Conservation (phyloP, 2,888 invertebrate species). For the Pristionchus entomophagus region DNA sequence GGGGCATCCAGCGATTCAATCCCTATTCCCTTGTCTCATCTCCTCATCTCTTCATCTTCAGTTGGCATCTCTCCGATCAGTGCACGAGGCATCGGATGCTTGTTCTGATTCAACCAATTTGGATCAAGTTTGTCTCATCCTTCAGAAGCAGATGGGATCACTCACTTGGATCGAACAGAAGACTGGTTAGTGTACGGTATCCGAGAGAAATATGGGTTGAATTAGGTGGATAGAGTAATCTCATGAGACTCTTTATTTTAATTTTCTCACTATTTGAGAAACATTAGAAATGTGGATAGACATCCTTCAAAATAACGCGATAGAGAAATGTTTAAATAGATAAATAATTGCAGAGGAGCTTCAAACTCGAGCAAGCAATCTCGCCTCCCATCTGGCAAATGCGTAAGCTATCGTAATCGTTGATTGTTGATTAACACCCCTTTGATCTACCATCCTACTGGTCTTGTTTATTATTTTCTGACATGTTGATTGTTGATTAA, state of each 20-base stretch:
- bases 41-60: not conserved
- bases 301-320: not conserved
- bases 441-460: conserved; percentile 2
- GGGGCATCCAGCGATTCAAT: too few species aligned
- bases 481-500: conserved; percentile 14
- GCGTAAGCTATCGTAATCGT: not conserved
- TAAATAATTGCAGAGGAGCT: conserved; percentile 7
- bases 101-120: conserved; percentile 47
- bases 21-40: too few species aligned
- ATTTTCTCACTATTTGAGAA: not conserved
- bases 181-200: conserved; percentile 53
- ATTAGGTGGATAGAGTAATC: too few species aligned
- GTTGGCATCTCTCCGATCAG: conserved; percentile 50
- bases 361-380: not conserved
- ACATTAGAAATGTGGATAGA: not conserved
- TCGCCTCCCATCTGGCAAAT: not conserved
- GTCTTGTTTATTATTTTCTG: not conserved
- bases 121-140: conserved; percentile 63
- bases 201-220: too few species aligned
- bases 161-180: conserved; percentile 62
- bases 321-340: not conserved
- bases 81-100: conserved; percentile 43
- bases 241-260: not conserved
- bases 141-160: conserved; percentile 62
- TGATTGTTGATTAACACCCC: not conserved